Evolutionary conservation across 1,140 invertebrate genomes (phyloP), one percentile per base, ranked within the genome.

Genomic region (Procambarus clarkii): DNA sequence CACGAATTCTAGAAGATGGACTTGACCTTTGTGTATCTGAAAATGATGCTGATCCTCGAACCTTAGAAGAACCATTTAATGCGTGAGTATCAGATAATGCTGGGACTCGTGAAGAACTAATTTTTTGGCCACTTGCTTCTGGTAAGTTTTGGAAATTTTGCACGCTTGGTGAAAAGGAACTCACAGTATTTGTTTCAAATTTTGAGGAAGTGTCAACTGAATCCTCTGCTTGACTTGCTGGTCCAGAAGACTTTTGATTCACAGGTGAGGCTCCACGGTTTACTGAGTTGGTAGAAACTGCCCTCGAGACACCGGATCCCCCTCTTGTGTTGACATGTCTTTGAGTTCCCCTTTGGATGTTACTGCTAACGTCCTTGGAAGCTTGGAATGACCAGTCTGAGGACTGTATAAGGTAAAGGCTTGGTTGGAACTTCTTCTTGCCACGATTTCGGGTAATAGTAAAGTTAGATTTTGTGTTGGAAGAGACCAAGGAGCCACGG

Each of bases 341-440:
- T 8, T 15, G 24, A 3, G 18, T 54, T 3, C 71, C 84, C 50
- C 84, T 46, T 18, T 71, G 84, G n/a, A 77, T 50, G n/a, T 50
- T 21, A 15, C 77, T 48, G 2, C 46, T 74, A 50, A 45, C 48
- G 18, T 44, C 21, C 3, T 11, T 34, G 48, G 8, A 3, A 60
- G n/a, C 24, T 50, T 82, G 46, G 11, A 24, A 3, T 58, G 13
- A 58, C 84, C 84, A 86, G 9, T 54, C n/a, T n/a, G 71, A 48
- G 24, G 71, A 50, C n/a, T 77, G 71, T 8, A 86, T 18, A 2
- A 86, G 71, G 24, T 77, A 86, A 11, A 13, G 84, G 58, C 71
- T 77, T 2, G 84, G 84, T 13, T 74, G 71, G 71, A 86, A 86
- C 44, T 54, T 86, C 71, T 86, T 86, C 48, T 86, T 86, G 44